Base-by-base conservation (phyloP, 2,797 vertebrate species). In the Borostomias antarcticus region DNA sequence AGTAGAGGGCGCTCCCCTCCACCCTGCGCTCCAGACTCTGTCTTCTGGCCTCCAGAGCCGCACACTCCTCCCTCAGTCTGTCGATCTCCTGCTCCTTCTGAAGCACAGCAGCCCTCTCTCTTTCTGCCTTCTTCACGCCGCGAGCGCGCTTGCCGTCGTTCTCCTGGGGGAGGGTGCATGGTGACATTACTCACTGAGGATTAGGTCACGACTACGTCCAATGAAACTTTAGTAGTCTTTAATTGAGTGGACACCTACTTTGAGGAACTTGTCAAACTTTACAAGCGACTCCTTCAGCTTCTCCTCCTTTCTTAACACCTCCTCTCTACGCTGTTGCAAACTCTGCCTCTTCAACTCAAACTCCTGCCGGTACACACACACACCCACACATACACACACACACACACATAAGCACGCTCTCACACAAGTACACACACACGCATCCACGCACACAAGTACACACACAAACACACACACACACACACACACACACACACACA, bases 181-280 rank as follows among this genome's bases (percentile, higher is more conserved):
- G 9, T 5, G 23, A 51, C 48, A 51, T 37, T 11, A 37, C 8
- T 5, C n/a, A n/a, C n/a, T n/a, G n/a, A n/a, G n/a, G 35, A 37
- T 9, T 2, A 15, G 2, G 2, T 45, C 40, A 45, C 15, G 4
- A 13, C 1, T 8, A 3, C 13, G 40, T 45, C 40, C 40, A n/a
- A 45, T 17, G n/a, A 45, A 6, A 2, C 7, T 45, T 17, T 15
- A 11, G 48, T 5, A 17, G n/a, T 2, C 8, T 10, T 23, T 53
- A 37, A 21, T 30, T 60, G 50, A 11, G 3, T 28, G 23, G 2
- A 19, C 21, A 58, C 72, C 32, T 77, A 95, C 95, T 92, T 93
- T 85, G 2, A 93, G 70, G 78, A 93, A 93, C 53, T 76, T 80
- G 19, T 94, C 53, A 9, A 90, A 92, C 58, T 74, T 81, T 13